A percentile compares a stretch with the other conserved stretches of the same genome.
Conservation (phyloP, 1,140 invertebrate genomes). For the Drosophila athabasca region DNA sequence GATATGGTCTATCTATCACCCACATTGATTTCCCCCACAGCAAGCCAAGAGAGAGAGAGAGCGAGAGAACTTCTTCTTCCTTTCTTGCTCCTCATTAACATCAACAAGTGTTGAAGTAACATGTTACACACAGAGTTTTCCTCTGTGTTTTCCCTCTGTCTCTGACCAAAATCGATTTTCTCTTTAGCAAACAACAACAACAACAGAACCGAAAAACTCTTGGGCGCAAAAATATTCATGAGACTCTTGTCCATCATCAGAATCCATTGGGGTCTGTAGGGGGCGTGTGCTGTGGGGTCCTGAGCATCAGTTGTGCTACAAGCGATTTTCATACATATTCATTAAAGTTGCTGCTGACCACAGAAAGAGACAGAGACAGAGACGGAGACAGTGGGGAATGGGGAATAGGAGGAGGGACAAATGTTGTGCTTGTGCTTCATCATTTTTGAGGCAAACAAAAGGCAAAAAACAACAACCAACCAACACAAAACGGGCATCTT, state of each 20-base stretch:
- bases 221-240: slow-evolving; percentile 64
- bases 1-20: no score
- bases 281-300: not conserved
- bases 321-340: slow-evolving; percentile 80
- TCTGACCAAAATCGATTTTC: slow-evolving; percentile 39
- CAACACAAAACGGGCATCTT: slow-evolving; percentile 58
- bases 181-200: slow-evolving; percentile 33
- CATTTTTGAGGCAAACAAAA: slow-evolving; percentile 68
- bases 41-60: not conserved
- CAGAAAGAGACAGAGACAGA: slow-evolving; percentile 6
- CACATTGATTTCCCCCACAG: not conserved
- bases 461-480: slow-evolving; percentile 27
- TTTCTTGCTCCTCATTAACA: slow-evolving; percentile 52
- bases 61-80: not conserved
- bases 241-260: slow-evolving; percentile 7
- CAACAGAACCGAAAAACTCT: slow-evolving; percentile 28
- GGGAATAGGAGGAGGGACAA: slow-evolving; percentile 7
- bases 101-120: slow-evolving; percentile 69
- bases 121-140: slow-evolving; percentile 21
- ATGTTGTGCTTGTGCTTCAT: slow-evolving; percentile 69
- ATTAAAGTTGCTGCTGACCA: slow-evolving; percentile 78
- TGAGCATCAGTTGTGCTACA: slow-evolving; percentile 59
- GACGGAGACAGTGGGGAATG: not conserved
- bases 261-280: not conserved
- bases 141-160: not conserved